A percentile compares a stretch with the other conserved stretches of the same genome.
phyloP scores from a whole-genome alignment of 2,113 vertebrate genomes.

The Bambusicola thoracicus region DNA sequence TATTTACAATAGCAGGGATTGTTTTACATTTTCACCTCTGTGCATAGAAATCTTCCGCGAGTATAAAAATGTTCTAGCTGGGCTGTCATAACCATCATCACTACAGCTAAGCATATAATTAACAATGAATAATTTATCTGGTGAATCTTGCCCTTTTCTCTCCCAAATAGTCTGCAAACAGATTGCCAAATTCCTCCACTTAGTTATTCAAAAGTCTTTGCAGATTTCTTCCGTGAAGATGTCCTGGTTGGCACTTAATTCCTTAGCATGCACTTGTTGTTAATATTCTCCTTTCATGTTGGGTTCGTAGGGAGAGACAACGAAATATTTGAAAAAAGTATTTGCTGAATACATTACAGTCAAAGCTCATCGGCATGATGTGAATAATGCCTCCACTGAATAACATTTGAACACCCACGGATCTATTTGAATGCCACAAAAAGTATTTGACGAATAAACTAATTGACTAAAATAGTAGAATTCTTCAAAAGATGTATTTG shows the following conservation, averaged over 20 bases:
- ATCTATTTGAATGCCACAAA: conserved; percentile 54
- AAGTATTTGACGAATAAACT: conserved; percentile 59
- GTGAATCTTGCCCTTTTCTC: conserved; percentile 71
- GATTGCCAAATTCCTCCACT: conserved; percentile 72
- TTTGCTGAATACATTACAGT: conserved; percentile 69
- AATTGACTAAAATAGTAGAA: conserved; percentile 54
- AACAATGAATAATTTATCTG: conserved; percentile 75
- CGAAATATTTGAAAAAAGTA: conserved; percentile 63
- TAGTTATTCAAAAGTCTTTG: conserved; percentile 63
- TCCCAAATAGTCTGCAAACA: conserved; percentile 74
- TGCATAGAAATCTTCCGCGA: conserved; percentile 28
- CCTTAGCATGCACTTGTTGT: conserved; percentile 36
- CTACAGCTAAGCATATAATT: conserved; percentile 72
- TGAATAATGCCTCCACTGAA: conserved; percentile 67
- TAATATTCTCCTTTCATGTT: conserved; percentile 65
- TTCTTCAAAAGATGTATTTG: conserved; percentile 44
- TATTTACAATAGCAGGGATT: conserved; percentile 55
- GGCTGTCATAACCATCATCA: conserved; percentile 72
- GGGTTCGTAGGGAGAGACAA: conserved; percentile 50
- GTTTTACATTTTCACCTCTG: conserved; percentile 62
- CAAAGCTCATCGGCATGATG: conserved; percentile 27
- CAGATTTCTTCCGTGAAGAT: conserved; percentile 57
- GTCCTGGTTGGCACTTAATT: conserved; percentile 47
- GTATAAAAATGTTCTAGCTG: conserved; percentile 67
- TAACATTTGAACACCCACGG: conserved; percentile 68